Conservation (phyloP, 1,140 invertebrate genomes). For the Diorhabda carinulata region DNA sequence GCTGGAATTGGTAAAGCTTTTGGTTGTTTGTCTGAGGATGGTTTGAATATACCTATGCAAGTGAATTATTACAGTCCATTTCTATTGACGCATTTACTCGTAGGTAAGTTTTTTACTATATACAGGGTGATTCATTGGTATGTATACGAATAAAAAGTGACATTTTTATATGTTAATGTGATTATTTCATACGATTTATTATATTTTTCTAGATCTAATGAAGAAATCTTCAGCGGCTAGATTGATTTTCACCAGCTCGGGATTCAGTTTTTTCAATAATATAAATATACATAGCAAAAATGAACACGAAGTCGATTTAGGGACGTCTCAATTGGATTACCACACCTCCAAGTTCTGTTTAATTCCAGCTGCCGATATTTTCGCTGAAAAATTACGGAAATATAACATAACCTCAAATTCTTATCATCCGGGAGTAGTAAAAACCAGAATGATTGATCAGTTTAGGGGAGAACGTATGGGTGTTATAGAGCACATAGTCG, state of each 20-base stretch:
- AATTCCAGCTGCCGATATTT: not conserved
- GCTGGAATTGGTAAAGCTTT: slow-evolving; percentile 50
- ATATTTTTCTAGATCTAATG: not conserved
- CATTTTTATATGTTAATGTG: too few species aligned
- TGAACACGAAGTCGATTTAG: not conserved
- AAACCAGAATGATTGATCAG: not conserved
- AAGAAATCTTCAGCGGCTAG: slow-evolving; percentile 6
- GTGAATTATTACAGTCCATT: slow-evolving; percentile 65
- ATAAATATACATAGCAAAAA: not conserved
- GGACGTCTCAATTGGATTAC: not conserved
- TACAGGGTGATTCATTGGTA: too few species aligned
- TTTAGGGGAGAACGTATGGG: not conserved
- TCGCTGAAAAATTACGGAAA: slow-evolving; percentile 9
- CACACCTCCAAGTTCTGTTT: slow-evolving; percentile 5
- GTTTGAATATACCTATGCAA: slow-evolving; percentile 56
- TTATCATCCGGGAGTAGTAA: slow-evolving; percentile 7
- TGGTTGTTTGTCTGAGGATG: slow-evolving; percentile 53
- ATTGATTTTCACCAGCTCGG: slow-evolving; percentile 5
- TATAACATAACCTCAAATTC: slow-evolving; percentile 10
- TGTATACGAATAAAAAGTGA: too few species aligned
- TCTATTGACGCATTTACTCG: slow-evolving; percentile 57
- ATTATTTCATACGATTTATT: not conserved
- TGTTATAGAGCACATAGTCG: not conserved
- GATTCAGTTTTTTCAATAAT: not conserved
- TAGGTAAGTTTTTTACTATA: slow-evolving; percentile 46